These are phyloP conservation scores for Cryptomyrus ogoouensis DNA, from an alignment of 2,113 vertebrate species.

Conservation along the genomic window DNA sequence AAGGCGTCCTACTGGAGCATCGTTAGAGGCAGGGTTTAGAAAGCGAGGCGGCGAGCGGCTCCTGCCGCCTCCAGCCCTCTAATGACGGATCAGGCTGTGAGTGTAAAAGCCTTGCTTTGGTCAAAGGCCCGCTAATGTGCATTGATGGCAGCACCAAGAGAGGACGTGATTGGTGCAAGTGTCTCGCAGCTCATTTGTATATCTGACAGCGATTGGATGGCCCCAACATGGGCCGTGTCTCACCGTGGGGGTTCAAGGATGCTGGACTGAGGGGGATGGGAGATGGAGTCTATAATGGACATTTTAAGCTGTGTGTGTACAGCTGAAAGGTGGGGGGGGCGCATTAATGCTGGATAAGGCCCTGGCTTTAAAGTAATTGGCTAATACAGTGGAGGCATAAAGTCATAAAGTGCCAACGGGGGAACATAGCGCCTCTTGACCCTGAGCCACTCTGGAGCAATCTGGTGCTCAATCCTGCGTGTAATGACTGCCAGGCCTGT, in stretches of 20 bases:
- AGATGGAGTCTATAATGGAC: conserved; percentile 68
- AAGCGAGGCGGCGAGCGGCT: background rate
- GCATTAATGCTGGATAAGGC: conserved; percentile 56
- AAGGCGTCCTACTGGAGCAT: background rate
- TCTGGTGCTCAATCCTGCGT: conserved; percentile 99
- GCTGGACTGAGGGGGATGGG: conserved; percentile 18
- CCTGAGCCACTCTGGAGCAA: conserved; percentile 99
- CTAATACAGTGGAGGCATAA: conserved; percentile 99
- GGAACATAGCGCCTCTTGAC: conserved; percentile 97
- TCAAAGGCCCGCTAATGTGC: conserved; percentile 11
- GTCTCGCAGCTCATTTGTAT: conserved; percentile 57
- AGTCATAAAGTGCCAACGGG: conserved; percentile 97
- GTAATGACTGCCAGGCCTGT: conserved; percentile 99
- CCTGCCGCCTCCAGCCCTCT: conserved; percentile 2
- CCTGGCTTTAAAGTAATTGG: conserved; percentile 96
- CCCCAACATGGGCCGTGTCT: conserved; percentile 60
- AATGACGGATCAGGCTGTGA: conserved; percentile 58
- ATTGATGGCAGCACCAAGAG: conserved; percentile 14
- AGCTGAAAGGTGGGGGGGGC: conserved; percentile 55
- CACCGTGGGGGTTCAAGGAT: conserved; percentile 43
- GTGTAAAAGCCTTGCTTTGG: background rate
- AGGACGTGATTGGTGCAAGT: conserved; percentile 53
- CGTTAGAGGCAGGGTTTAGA: background rate
- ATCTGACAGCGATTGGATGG: conserved; percentile 65
- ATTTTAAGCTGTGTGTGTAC: conserved; percentile 56